Conservation (phyloP, 2,888 invertebrate genomes). For the Teleogryllus oceanicus region DNA sequence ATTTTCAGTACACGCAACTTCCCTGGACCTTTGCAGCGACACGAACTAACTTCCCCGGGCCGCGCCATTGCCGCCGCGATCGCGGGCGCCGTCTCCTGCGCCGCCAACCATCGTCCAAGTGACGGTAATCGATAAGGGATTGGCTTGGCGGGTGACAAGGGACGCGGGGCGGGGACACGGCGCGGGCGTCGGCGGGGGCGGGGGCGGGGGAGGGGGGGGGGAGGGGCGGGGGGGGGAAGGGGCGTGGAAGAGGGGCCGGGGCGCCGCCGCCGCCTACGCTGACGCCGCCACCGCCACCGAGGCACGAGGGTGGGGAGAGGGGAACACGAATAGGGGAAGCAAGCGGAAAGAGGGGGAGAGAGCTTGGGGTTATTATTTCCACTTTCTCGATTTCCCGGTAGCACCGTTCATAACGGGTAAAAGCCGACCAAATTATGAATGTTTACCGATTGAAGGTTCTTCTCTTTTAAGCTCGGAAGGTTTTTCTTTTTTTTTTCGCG, state of each 20-base stretch:
- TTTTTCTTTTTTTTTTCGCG: not conserved
- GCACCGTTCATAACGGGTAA: not conserved
- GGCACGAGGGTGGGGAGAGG: not conserved
- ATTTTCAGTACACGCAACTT: not conserved
- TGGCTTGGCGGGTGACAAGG: conserved; percentile 5
- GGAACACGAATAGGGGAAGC: not conserved
- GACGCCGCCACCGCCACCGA: not conserved
- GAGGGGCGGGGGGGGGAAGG: not conserved
- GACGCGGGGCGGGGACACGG: not conserved
- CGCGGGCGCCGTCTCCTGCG: not conserved
- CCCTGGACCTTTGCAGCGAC: not conserved
- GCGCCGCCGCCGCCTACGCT: too few relatives aligned
- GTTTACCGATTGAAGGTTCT: not conserved
- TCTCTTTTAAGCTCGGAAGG: not conserved
- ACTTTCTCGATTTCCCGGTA: not conserved
- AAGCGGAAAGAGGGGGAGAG: not conserved
- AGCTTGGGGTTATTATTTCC: not conserved
- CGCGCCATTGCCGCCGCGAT: not conserved
- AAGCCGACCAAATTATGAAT: conserved; percentile 2
- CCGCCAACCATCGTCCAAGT: conserved; percentile 18
- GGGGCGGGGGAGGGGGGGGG: not conserved
- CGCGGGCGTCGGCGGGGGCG: not conserved
- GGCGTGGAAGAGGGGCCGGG: not conserved
- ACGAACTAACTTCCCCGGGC: not conserved
- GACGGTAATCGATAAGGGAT: conserved; percentile 18